These are phyloP conservation scores for Platycheirus albimanus DNA, from an alignment of 2,888 invertebrate genomes.

Conservation along the genomic window DNA sequence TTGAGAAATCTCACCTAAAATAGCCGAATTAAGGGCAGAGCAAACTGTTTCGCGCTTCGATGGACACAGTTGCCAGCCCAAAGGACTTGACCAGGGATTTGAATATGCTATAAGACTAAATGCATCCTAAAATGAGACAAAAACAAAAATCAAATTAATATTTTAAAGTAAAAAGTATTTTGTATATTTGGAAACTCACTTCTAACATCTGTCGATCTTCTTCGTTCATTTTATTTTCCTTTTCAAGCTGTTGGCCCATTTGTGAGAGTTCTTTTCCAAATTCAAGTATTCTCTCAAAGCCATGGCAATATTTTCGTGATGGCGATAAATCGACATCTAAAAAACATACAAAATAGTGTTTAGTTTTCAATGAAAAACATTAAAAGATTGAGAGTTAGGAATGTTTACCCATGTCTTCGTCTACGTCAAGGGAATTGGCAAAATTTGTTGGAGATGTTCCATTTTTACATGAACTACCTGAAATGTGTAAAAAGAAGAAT, in stretches of 20 bases:
- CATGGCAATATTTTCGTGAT: slow-evolving; percentile 83
- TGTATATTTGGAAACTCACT: slow-evolving; percentile 83
- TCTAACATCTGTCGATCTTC: slow-evolving; percentile 95
- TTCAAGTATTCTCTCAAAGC: slow-evolving; percentile 96
- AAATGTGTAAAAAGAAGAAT: slow-evolving; percentile 23
- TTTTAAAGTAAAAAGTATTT: not conserved
- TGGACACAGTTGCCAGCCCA: slow-evolving; percentile 98
- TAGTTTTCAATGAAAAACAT: not conserved
- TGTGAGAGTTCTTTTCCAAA: slow-evolving; percentile 97
- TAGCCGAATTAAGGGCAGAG: slow-evolving; percentile 98
- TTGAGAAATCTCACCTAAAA: slow-evolving; percentile 90
- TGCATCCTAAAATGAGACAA: slow-evolving; percentile 88
- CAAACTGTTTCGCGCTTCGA: slow-evolving; percentile 96
- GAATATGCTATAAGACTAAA: slow-evolving; percentile 98
- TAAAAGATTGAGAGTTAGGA: slow-evolving; percentile 2
- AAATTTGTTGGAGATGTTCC: slow-evolving; percentile 79
- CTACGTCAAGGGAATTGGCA: slow-evolving; percentile 86
- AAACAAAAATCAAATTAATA: not conserved
- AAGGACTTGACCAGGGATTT: slow-evolving; percentile 98
- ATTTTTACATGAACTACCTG: slow-evolving; percentile 82
- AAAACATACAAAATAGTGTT: not conserved
- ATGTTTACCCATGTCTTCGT: slow-evolving; percentile 88
- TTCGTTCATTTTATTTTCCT: slow-evolving; percentile 90
- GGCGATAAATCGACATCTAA: slow-evolving; percentile 81
- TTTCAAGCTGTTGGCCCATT: slow-evolving; percentile 92